A percentile compares a stretch with the other conserved stretches of the same genome.
Conservation (phyloP, 2,888 invertebrate genomes). For the Leistus spinibarbis region DNA sequence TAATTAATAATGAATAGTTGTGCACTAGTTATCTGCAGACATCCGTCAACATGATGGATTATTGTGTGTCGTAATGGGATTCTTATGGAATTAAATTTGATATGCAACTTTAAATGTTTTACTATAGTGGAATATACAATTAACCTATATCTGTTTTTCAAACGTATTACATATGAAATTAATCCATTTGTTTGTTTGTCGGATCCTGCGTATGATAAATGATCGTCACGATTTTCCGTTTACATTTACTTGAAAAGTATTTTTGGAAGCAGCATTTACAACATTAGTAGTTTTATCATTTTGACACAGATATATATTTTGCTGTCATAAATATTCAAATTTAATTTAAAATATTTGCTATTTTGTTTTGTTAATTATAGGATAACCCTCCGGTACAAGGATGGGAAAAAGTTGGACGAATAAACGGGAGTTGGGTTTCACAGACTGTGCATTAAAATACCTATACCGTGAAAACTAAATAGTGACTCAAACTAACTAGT, state of each 20-base stretch:
- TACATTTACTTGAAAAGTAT: background rate
- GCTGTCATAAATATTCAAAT: background rate
- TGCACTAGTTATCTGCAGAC: constrained; percentile 16
- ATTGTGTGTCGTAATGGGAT: background rate
- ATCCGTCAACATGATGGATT: constrained; percentile 21
- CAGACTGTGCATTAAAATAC: no score
- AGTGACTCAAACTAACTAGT: no score
- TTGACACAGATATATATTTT: background rate
- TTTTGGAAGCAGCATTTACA: background rate
- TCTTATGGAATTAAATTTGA: constrained; percentile 15
- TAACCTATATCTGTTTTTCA: background rate
- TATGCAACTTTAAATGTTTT: constrained; percentile 18
- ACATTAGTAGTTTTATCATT: background rate
- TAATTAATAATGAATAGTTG: constrained; percentile 23
- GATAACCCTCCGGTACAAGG: no score
- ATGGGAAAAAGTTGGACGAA: no score
- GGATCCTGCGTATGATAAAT: background rate
- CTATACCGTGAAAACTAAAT: no score
- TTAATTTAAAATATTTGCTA: background rate
- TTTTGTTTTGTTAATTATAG: background rate
- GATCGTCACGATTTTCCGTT: background rate
- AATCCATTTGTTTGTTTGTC: background rate
- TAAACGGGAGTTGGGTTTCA: no score
- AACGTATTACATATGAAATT: background rate
- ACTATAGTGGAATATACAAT: background rate